Evolutionary conservation across 2,888 invertebrate species (phyloP).

Genomic region (Luperina testacea): DNA sequence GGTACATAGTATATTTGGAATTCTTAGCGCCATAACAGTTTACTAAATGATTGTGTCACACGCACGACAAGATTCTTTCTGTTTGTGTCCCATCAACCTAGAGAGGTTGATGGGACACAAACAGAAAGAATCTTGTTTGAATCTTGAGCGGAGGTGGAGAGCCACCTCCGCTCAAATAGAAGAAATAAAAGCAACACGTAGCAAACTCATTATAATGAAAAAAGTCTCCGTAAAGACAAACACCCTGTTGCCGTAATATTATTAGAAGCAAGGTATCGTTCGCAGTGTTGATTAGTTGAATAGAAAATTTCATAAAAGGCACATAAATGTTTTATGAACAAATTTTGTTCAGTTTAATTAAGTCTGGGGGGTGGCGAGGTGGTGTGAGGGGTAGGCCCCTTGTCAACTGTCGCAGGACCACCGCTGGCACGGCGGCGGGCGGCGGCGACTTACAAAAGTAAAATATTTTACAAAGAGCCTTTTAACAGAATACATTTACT

Average conservation of each 20-base stretch:
- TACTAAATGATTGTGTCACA: background rate
- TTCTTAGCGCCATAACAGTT: background rate
- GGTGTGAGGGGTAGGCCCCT: constrained; percentile 5
- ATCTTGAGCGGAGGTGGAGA: too few relatives aligned
- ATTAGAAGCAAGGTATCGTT: constrained; percentile 39
- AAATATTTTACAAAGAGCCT: constrained; percentile 67
- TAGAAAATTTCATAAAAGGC: constrained; percentile 61
- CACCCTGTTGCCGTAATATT: constrained; percentile 23
- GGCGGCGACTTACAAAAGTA: constrained; percentile 59
- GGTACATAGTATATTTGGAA: background rate
- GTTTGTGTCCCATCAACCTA: background rate
- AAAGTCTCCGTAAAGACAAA: constrained; percentile 30
- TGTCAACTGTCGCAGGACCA: constrained; percentile 51
- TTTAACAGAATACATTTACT: constrained; percentile 48
- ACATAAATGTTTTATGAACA: constrained; percentile 56
- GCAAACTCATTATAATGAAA: constrained; percentile 31
- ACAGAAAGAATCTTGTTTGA: too few relatives aligned
- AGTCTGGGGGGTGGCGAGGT: constrained; percentile 26
- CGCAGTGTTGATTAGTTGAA: constrained; percentile 54
- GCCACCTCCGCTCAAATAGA: background rate
- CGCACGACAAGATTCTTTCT: too few relatives aligned
- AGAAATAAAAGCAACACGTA: constrained; percentile 19
- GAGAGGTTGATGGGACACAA: too few relatives aligned
- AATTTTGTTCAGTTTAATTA: constrained; percentile 63
- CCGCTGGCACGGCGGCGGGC: constrained; percentile 19